Evolutionary conservation across 2,113 vertebrate genomes (phyloP).

Genomic region (Clarias magur): DNA sequence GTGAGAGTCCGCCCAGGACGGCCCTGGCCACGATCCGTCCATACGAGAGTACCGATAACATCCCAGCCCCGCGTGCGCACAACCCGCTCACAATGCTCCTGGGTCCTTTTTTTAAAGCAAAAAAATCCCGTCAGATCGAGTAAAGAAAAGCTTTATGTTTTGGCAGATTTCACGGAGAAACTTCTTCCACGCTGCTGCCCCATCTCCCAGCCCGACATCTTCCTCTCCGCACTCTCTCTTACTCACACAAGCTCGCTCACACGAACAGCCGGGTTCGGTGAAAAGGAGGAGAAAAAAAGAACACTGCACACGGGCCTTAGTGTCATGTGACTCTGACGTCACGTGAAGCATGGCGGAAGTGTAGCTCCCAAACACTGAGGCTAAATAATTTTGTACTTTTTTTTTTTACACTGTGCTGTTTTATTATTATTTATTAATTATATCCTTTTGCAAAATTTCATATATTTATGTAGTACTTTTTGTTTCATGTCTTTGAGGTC

Average conservation of each 20-base stretch:
- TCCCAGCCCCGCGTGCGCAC: conserved; percentile 61
- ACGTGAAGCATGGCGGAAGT: not conserved
- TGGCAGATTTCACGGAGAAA: conserved; percentile 32
- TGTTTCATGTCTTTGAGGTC: too few relatives aligned
- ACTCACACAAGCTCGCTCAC: not conserved
- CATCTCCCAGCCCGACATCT: conserved; percentile 63
- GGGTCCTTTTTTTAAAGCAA: not conserved
- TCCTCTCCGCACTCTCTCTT: conserved; percentile 36
- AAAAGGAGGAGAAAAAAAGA: not conserved
- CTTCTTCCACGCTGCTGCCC: conserved; percentile 58
- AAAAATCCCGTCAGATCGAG: not conserved
- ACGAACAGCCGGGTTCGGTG: conserved; percentile 11
- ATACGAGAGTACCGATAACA: conserved; percentile 98
- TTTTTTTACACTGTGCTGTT: not conserved
- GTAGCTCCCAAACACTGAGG: not conserved
- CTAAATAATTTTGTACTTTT: too few relatives aligned
- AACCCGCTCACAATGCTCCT: conserved; percentile 38
- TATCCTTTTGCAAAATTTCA: too few relatives aligned
- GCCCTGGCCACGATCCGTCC: conserved; percentile 96
- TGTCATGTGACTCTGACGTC: conserved; percentile 12
- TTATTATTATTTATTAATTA: too few relatives aligned
- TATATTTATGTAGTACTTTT: too few relatives aligned
- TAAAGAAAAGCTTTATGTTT: conserved; percentile 51
- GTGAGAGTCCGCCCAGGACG: conserved; percentile 94
- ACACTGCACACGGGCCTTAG: not conserved